These are phyloP conservation scores for Sclerurus mexicanus DNA, from an alignment of 2,113 vertebrate species.

Conservation along the genomic window DNA sequence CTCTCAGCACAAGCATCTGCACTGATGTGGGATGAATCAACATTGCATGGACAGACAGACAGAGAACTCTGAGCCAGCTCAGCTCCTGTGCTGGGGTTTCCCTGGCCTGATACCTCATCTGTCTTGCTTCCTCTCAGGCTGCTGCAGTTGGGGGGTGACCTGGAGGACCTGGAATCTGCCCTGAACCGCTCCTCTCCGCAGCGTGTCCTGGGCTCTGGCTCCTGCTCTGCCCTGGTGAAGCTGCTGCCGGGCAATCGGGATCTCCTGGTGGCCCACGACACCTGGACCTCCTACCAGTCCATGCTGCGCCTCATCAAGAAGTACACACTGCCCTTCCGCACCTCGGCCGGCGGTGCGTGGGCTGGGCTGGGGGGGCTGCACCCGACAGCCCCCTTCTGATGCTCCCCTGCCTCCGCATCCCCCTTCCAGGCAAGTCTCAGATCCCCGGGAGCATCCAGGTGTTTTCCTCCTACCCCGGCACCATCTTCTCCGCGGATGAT, in stretches of 20 bases:
- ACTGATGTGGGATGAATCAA: not conserved
- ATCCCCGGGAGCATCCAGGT: slow-evolving; percentile 81
- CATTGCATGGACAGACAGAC: not conserved
- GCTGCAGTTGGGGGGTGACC: slow-evolving; percentile 88
- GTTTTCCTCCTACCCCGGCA: slow-evolving; percentile 93
- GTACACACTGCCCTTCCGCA: slow-evolving; percentile 83
- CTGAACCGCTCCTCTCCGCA: slow-evolving; percentile 80
- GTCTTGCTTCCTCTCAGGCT: slow-evolving; percentile 64
- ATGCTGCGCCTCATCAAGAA: slow-evolving; percentile 95
- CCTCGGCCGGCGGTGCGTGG: slow-evolving; percentile 73
- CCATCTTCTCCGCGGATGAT: slow-evolving; percentile 92
- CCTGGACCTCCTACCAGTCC: slow-evolving; percentile 89
- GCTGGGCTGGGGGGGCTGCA: not conserved
- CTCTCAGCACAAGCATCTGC: not conserved
- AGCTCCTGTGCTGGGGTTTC: not conserved
- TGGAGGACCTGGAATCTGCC: slow-evolving; percentile 90
- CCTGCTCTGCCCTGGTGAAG: slow-evolving; percentile 94
- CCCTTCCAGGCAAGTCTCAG: slow-evolving; percentile 57
- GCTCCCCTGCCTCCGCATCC: not conserved
- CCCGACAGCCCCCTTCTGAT: not conserved
- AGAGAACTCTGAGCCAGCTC: not conserved
- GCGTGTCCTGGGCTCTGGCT: slow-evolving; percentile 81
- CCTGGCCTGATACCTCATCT: accelerated
- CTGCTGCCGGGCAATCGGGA: slow-evolving; percentile 85
- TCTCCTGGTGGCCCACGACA: slow-evolving; percentile 91